Conservation (phyloP, 2,888 invertebrate genomes). For the Nemotelus nigrinus region DNA sequence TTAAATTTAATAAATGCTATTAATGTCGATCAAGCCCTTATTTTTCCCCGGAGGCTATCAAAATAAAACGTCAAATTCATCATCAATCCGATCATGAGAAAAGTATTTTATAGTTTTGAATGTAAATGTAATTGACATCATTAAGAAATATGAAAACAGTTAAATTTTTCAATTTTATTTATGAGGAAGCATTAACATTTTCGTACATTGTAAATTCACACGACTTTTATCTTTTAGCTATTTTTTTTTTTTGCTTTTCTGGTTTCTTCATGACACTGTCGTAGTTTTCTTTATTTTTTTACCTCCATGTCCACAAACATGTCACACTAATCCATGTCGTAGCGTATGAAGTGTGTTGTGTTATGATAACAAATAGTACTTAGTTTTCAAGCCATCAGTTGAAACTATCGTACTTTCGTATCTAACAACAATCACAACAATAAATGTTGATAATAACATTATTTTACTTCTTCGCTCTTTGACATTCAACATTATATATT, state of each 20-base stretch:
- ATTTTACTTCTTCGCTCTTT: background rate
- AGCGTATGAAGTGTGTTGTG: constrained; percentile 25
- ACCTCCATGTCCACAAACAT: background rate
- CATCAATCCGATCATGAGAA: constrained; percentile 2
- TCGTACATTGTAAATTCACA: background rate
- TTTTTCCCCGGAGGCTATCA: background rate
- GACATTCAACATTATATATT: background rate
- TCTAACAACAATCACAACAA: constrained; percentile 7
- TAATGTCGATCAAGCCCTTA: background rate
- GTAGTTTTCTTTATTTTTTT: background rate
- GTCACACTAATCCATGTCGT: constrained; percentile 11
- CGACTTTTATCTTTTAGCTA: constrained; percentile 1
- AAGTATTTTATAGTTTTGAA: constrained; percentile 1
- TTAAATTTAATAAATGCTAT: background rate
- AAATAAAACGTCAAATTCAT: background rate
- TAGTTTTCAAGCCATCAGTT: constrained; percentile 1
- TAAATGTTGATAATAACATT: background rate
- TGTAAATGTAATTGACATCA: background rate
- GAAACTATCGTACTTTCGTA: constrained; percentile 32
- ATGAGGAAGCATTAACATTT: background rate
- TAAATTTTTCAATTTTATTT: background rate
- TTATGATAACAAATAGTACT: constrained; percentile 16
- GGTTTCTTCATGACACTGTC: background rate
- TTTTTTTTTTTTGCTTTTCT: background rate
- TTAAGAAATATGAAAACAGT: constrained; percentile 12